Base-by-base conservation (phyloP, 1,140 invertebrate genomes). In the Listronotus bonariensis region DNA sequence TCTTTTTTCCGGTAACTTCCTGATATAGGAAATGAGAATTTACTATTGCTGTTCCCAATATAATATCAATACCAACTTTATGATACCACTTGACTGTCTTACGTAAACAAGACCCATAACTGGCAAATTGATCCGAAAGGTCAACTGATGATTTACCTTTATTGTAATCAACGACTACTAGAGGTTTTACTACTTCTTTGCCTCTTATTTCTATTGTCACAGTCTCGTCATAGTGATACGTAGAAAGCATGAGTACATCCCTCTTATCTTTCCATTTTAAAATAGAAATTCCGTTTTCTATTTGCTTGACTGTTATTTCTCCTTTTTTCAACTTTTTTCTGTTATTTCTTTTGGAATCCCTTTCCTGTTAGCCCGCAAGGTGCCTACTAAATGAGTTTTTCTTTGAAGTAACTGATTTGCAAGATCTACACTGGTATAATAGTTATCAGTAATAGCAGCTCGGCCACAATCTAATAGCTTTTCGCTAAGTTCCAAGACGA, bases 361-460 rank as follows among this genome's bases (percentile, higher is more conserved):
- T 69, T 76, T 78, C 52, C 76, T n/a, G 18, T 65, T 66, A 59
- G 68, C 68, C 49, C 75, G 64, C 54, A 83, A 46, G 63, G 79
- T 83, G 55, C 81, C 79, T 64, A 79, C 68, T n/a, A 79, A 45
- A 51, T 67, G 65, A n/a, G 57, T 67, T 11, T 61, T 71, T 54
- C 73, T 76, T 36, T 72, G 56, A 58, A 81, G 60, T 68, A 81
- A 68, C 69, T 71, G 68, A 54, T 79, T 58, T 53, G 79, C 77
- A 55, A 82, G 69, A 49, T 73, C 32, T 56, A 81, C 68, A 70
- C 79, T 81, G 20, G 74, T 78, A 65, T 80, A 82, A 71, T 71
- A 80, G 60, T 71, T 77, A 57, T 69, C 68, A 8, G 70, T 73
- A 71, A 59, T 73, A 32, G 58, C 18, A 32, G 48, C 62, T 36